Conservation (phyloP, 53 echinoderm and acorn worm species). For the Echinometra lucunter region DNA sequence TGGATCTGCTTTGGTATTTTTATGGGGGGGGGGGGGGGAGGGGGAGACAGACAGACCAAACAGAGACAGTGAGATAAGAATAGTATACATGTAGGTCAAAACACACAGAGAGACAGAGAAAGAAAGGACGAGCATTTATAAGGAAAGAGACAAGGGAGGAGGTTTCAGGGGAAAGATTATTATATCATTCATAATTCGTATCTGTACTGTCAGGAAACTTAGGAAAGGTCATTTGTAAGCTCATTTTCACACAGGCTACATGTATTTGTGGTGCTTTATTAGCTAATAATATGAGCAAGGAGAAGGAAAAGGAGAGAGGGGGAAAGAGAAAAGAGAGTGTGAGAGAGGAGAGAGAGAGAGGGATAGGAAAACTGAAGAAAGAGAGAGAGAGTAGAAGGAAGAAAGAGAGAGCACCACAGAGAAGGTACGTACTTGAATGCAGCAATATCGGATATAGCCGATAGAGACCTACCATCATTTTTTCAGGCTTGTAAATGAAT, state of each 20-base stretch:
- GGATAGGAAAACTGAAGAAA: neutral
- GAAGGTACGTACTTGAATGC: neutral
- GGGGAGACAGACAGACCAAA: neutral
- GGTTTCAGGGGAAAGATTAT: too few species aligned
- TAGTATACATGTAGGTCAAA: too few species aligned
- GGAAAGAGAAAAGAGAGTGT: too few species aligned
- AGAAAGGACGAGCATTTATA: neutral
- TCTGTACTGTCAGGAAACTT: too few species aligned
- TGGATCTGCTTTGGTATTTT: neutral
- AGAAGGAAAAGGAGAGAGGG: too few species aligned
- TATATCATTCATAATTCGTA: neutral
- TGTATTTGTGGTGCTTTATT: too few species aligned
- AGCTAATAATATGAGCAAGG: too few species aligned
- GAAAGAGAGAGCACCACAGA: neutral
- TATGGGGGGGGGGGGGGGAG: neutral
- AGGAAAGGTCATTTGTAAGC: too few species aligned
- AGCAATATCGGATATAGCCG: neutral
- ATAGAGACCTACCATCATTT: constrained; percentile 27
- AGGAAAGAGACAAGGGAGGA: too few species aligned
- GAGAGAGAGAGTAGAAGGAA: neutral
- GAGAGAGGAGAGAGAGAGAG: neutral
- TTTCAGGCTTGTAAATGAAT: constrained; percentile 24
- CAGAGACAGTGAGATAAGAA: neutral
- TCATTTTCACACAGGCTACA: too few species aligned
- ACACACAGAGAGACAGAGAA: neutral